These are phyloP conservation scores for Zhuqinia jingwanae DNA, from an alignment of 2,888 invertebrate species.

Conservation along the genomic window DNA sequence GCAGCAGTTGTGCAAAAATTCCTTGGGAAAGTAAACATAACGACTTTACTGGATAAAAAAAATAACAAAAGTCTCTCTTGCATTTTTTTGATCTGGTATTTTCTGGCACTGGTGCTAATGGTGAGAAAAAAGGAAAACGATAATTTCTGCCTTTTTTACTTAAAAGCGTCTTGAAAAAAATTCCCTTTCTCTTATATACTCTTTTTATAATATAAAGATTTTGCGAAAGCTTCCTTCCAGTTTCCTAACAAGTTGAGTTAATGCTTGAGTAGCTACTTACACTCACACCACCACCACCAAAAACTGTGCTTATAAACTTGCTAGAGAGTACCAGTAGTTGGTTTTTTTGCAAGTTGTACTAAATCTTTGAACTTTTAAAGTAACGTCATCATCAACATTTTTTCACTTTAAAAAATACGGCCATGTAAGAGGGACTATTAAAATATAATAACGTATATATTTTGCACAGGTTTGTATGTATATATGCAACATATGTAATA, in stretches of 20 bases:
- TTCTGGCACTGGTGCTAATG: too few species aligned
- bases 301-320: too few species aligned
- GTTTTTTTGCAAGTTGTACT: too few species aligned
- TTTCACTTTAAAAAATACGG: not conserved
- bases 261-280: not conserved
- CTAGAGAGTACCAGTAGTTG: too few species aligned
- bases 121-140: not conserved
- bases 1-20: conserved; percentile 30
- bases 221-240: not conserved
- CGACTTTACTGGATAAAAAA: too few species aligned
- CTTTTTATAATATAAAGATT: too few species aligned
- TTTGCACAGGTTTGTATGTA: not conserved
- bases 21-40: conserved; percentile 30
- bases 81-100: not conserved
- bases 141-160: not conserved
- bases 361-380: too few species aligned
- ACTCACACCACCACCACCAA: too few species aligned
- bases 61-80: not conserved
- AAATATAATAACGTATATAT: not conserved
- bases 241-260: not conserved
- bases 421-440: not conserved
- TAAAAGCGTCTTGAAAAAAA: not conserved
- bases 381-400: too few species aligned
- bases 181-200: too few species aligned
- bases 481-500: not conserved